Conservation (phyloP, 2,888 invertebrate genomes). For the Pandemis corylana region DNA sequence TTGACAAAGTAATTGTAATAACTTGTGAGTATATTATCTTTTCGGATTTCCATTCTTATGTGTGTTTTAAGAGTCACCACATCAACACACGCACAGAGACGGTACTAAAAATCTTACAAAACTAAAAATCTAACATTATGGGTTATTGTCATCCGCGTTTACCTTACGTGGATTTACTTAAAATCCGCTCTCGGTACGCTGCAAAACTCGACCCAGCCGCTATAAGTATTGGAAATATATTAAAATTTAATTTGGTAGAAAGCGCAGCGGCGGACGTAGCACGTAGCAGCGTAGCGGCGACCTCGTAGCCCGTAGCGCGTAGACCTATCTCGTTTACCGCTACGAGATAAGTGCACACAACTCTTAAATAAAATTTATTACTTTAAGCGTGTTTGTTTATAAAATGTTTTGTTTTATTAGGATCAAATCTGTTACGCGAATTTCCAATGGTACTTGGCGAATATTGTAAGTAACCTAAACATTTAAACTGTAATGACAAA, state of each 20-base stretch:
- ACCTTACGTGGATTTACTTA: constrained; percentile 11
- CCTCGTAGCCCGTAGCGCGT: constrained; percentile 36
- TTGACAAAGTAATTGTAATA: too few relatives aligned
- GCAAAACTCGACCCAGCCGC: constrained; percentile 13
- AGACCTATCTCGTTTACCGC: constrained; percentile 29
- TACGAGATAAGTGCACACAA: constrained; percentile 27
- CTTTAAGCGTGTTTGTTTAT: constrained; percentile 6
- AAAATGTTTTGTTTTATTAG: constrained; percentile 12
- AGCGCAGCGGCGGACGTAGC: constrained; percentile 58
- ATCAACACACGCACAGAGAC: not conserved
- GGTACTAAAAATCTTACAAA: not conserved
- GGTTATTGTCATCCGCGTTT: not conserved
- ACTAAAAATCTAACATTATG: not conserved
- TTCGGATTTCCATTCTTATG: not conserved
- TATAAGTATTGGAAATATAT: constrained; percentile 50
- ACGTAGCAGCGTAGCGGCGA: constrained; percentile 36
- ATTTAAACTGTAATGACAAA: too few relatives aligned
- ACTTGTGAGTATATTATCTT: too few relatives aligned
- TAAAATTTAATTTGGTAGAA: constrained; percentile 81
- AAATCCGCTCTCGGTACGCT: constrained; percentile 21
- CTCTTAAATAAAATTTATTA: constrained; percentile 28
- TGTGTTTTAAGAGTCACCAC: not conserved
- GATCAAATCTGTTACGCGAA: not conserved
- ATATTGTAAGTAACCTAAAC: too few relatives aligned
- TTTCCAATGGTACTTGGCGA: too few relatives aligned